Evolutionary conservation across 2,113 vertebrate species (phyloP).

Genomic region (Notiomystis cincta): DNA sequence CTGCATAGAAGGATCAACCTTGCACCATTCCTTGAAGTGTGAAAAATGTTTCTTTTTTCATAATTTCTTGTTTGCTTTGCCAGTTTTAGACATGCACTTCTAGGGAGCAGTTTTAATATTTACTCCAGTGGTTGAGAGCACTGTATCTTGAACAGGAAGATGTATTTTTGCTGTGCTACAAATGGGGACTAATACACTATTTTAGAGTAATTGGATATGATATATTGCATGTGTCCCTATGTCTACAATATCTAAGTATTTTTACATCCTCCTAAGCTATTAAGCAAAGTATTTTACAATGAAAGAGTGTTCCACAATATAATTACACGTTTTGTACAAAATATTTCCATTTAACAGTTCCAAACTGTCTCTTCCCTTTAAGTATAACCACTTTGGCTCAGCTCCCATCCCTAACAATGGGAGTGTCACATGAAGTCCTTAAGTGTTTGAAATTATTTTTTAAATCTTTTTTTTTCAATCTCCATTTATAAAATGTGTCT

Average conservation of each 20-base stretch:
- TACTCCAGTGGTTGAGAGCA: background rate
- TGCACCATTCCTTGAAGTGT: background rate
- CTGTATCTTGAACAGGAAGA: background rate
- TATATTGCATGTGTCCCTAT: background rate
- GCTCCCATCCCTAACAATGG: conserved; percentile 44
- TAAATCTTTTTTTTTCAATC: background rate
- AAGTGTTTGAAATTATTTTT: conserved; percentile 3
- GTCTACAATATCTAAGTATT: background rate
- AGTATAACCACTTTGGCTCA: conserved; percentile 42
- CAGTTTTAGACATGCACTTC: background rate
- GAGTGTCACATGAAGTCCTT: background rate
- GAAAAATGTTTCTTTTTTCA: accelerated
- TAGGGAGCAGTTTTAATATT: background rate
- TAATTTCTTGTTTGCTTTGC: background rate
- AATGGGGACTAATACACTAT: background rate
- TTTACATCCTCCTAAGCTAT: conserved; percentile 27
- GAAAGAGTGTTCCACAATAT: conserved; percentile 40
- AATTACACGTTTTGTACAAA: conserved; percentile 60
- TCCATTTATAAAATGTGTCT: background rate
- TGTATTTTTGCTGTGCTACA: background rate
- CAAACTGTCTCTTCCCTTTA: conserved; percentile 47
- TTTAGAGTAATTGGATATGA: conserved; percentile 4
- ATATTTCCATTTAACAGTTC: conserved; percentile 63
- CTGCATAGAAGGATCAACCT: background rate
- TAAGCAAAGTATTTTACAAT: conserved; percentile 27